Percentiles rank a stretch among this genome's conserved stretches.
phyloP scores from a whole-genome alignment of 1,140 invertebrate species.

The Formica selysi region DNA sequence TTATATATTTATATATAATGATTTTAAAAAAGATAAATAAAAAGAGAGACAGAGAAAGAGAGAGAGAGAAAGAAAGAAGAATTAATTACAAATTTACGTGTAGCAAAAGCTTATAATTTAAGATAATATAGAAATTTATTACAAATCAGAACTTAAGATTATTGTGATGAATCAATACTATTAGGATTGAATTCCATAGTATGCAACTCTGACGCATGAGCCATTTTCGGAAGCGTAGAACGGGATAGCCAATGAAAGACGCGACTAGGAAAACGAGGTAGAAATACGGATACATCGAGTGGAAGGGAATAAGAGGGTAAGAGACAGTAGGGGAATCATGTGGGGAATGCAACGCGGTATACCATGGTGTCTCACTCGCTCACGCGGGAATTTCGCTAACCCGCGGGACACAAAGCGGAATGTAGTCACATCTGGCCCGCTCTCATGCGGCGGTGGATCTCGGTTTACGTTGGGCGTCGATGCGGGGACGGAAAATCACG shows the following conservation, averaged over 20 bases:
- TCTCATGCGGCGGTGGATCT: constrained; percentile 81
- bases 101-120: background rate
- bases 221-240: constrained; percentile 4
- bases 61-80: no score
- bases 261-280: constrained; percentile 6
- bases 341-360: constrained; percentile 71
- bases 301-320: constrained; percentile 39
- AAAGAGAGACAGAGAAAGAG: background rate
- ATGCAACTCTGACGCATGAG: background rate
- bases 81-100: background rate
- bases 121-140: background rate
- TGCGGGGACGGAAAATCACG: constrained; percentile 81
- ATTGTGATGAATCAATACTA: background rate
- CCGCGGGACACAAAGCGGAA: constrained; percentile 82
- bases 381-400: constrained; percentile 81
- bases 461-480: constrained; percentile 81
- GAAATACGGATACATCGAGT: constrained; percentile 18
- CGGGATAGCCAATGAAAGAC: constrained; percentile 33
- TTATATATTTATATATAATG: no score
- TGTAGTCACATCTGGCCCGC: constrained; percentile 83
- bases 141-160: background rate
- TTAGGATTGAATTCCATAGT: background rate
- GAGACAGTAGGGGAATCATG: constrained; percentile 79
- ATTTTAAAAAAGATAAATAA: no score
- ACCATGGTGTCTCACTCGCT: constrained; percentile 58